phyloP scores from a whole-genome alignment of 2,888 invertebrate species.

The Erannis defoliaria region DNA sequence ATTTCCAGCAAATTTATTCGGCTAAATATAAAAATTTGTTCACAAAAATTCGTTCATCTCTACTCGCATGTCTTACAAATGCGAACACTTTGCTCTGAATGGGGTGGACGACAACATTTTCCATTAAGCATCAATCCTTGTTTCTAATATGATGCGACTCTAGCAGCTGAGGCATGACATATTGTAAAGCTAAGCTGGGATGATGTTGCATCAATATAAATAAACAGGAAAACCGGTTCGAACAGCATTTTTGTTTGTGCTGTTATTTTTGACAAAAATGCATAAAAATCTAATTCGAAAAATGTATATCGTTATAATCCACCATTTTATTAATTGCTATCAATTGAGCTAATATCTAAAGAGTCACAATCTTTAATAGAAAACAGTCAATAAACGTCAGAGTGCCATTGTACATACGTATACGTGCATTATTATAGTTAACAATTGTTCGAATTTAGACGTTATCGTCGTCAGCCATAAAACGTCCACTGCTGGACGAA shows the following conservation, averaged over 20 bases:
- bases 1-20: neutral
- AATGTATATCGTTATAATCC: neutral
- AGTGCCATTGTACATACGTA: no score
- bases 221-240: conserved; percentile 1
- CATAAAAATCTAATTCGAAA: neutral
- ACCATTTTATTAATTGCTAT: no score
- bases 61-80: conserved; percentile 70
- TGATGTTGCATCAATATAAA: conserved; percentile 28
- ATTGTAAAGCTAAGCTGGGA: conserved; percentile 25
- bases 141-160: conserved; percentile 45
- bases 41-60: no score
- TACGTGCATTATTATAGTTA: no score
- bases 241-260: neutral
- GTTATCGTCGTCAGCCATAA: no score
- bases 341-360: no score
- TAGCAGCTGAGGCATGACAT: conserved; percentile 32
- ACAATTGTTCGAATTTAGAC: no score
- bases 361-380: no score
- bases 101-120: conserved; percentile 71
- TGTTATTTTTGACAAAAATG: neutral
- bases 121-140: conserved; percentile 66
- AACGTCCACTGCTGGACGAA: no score
- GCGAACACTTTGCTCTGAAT: conserved; percentile 65
- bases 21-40: no score
- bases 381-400: no score